phyloP scores from a whole-genome alignment of 2,888 invertebrate species.

The Hyposoter dolosus region DNA sequence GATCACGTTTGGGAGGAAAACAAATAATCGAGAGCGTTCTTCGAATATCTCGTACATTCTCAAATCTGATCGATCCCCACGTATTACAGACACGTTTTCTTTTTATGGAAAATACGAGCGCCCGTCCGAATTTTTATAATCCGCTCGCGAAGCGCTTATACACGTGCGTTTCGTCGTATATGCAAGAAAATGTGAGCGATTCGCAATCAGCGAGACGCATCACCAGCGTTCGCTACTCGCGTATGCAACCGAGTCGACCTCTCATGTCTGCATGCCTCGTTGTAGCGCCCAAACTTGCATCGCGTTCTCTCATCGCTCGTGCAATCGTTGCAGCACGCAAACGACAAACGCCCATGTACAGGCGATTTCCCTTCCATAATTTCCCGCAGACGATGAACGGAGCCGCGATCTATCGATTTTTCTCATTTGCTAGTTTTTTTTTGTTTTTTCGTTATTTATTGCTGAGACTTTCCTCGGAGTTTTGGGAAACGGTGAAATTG shows the following conservation, averaged over 20 bases:
- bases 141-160: background rate
- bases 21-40: background rate
- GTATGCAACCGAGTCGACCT: conserved; percentile 60
- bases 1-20: background rate
- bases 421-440: too few relatives aligned
- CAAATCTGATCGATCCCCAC: background rate
- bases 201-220: conserved; percentile 63
- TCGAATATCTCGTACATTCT: background rate
- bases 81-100: conserved; percentile 10
- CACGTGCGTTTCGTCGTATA: background rate
- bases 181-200: conserved; percentile 52
- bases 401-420: too few relatives aligned
- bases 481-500: too few relatives aligned
- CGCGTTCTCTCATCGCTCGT: background rate
- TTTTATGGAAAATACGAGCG: conserved; percentile 10
- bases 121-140: conserved; percentile 10
- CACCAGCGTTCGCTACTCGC: conserved; percentile 57
- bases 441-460: too few relatives aligned
- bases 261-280: conserved; percentile 12
- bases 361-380: too few relatives aligned
- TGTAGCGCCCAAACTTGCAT: background rate
- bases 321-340: conserved; percentile 1
- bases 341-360: too few relatives aligned
- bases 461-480: too few relatives aligned
- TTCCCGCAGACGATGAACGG: too few relatives aligned